Evolutionary conservation across 1,140 invertebrate genomes (phyloP).

Genomic region (Drosophila ficusphila): DNA sequence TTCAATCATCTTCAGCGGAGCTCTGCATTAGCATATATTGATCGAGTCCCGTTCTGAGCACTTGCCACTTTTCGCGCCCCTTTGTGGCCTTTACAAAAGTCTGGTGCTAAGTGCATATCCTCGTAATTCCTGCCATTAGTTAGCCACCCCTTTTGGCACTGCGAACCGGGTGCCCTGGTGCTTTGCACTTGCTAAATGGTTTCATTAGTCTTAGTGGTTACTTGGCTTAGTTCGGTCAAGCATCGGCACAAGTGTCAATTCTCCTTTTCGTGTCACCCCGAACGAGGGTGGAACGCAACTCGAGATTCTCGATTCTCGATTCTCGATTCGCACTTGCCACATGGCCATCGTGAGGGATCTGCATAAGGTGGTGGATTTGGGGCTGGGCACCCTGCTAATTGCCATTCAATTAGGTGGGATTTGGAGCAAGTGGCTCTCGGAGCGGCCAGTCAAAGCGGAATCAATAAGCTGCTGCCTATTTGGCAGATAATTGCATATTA

Average conservation of each 20-base stretch:
- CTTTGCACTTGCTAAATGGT: slow-evolving; percentile 71
- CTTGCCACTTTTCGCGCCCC: neutral
- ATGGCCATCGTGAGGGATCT: neutral
- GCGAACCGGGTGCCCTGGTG: slow-evolving; percentile 13
- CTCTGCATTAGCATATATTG: slow-evolving; percentile 71
- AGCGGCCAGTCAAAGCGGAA: slow-evolving; percentile 32
- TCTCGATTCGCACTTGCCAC: slow-evolving; percentile 47
- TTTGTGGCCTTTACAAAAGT: neutral
- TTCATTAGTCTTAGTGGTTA: slow-evolving; percentile 81
- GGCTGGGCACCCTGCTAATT: slow-evolving; percentile 7
- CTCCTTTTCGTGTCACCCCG: slow-evolving; percentile 20
- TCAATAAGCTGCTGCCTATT: slow-evolving; percentile 38
- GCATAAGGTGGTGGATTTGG: slow-evolving; percentile 18
- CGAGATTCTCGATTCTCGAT: slow-evolving; percentile 14
- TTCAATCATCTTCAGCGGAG: slow-evolving; percentile 9
- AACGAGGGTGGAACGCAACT: slow-evolving; percentile 45
- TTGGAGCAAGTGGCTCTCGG: slow-evolving; percentile 41
- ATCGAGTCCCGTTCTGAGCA: slow-evolving; percentile 24
- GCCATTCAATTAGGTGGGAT: slow-evolving; percentile 73
- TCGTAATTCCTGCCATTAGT: slow-evolving; percentile 41
- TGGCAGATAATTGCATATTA: slow-evolving; percentile 59
- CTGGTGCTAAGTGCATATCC: slow-evolving; percentile 50
- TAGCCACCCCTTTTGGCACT: slow-evolving; percentile 51
- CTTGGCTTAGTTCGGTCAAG: slow-evolving; percentile 54
- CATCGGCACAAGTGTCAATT: slow-evolving; percentile 72